Base-by-base conservation (phyloP, 2,888 invertebrate genomes). In the Drosophila recens region DNA sequence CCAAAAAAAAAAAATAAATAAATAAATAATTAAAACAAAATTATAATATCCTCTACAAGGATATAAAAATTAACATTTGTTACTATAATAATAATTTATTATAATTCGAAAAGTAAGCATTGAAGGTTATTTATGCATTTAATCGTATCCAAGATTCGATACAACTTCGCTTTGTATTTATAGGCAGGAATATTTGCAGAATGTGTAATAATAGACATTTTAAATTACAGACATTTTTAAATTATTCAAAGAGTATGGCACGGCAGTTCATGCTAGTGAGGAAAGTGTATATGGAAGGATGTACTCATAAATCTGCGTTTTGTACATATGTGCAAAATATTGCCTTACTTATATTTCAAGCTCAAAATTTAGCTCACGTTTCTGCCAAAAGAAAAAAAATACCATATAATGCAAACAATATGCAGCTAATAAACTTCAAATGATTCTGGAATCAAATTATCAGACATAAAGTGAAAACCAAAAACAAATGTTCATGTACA, bases 361-460 rank as follows among this genome's bases (percentile, higher is more conserved):
- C 23, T 67, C 57, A n/a, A 63, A 59, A 77, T 68, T 40, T 40
- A 10, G 13, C 57, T 62, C 71, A 76, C 63, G 38, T 70, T 45
- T 34, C 45, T 56, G 17, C n/a, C 2, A 20, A 46, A 46, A 13
- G 27, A 34, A 23, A 48, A n/a, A 34, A 9, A 23, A 52, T 27
- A 46, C 40, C 20, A 23, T 11, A 11, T 15, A 8, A 42, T 20
- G 49, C 61, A 36, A 48, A 51, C 53, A 58, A 64, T 66, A 51
- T 64, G 52, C 67, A 69, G 40, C 52, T 70, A 59, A 69, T 67
- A 73, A 57, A 69, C 71, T 64, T 57, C n/a, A 64, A 70, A 51
- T 49, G 30, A 13, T 20, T 23, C 40, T 23, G 38, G 72, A 68
- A 80, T 67, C 69, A 52, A 77, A 80, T 83, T n/a, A n/a, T n/a